Evolutionary conservation across 2,113 vertebrate species (phyloP).

Genomic region (Chlamydotis undulata): DNA sequence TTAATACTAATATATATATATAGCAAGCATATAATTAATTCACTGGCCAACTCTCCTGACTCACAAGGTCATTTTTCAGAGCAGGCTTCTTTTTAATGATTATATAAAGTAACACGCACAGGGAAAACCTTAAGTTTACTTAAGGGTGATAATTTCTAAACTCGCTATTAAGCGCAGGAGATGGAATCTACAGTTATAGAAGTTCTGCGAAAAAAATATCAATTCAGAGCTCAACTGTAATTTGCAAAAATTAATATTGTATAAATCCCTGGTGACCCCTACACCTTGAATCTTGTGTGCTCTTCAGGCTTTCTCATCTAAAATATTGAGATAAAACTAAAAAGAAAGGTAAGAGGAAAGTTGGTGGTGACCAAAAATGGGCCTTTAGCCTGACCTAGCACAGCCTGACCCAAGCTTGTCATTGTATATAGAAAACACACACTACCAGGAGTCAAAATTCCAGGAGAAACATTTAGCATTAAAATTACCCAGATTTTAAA

Average conservation of each 20-base stretch:
- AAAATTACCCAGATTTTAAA: not conserved
- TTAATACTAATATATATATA: not conserved
- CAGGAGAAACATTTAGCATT: not conserved
- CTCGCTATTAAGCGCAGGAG: not conserved
- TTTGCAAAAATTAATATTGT: not conserved
- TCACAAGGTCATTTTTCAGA: not conserved
- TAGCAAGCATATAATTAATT: constrained; percentile 1
- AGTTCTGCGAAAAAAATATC: not conserved
- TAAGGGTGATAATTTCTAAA: not conserved
- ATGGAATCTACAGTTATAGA: not conserved
- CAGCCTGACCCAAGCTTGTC: not conserved
- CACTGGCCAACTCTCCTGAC: constrained; percentile 5
- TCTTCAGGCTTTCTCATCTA: not conserved
- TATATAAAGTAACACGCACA: not conserved
- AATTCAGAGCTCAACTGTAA: not conserved
- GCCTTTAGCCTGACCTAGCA: not conserved
- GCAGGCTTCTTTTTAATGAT: not conserved
- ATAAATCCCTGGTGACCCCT: not conserved
- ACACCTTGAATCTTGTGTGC: not conserved
- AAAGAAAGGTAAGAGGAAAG: not conserved
- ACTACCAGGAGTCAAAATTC: not conserved
- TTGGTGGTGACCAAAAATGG: not conserved
- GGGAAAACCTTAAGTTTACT: not conserved
- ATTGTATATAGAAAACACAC: not conserved
- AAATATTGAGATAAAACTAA: not conserved